Evolutionary conservation across 1,140 invertebrate genomes (phyloP), one percentile per base, ranked within the genome.

Genomic region (Sycophila sp.): DNA sequence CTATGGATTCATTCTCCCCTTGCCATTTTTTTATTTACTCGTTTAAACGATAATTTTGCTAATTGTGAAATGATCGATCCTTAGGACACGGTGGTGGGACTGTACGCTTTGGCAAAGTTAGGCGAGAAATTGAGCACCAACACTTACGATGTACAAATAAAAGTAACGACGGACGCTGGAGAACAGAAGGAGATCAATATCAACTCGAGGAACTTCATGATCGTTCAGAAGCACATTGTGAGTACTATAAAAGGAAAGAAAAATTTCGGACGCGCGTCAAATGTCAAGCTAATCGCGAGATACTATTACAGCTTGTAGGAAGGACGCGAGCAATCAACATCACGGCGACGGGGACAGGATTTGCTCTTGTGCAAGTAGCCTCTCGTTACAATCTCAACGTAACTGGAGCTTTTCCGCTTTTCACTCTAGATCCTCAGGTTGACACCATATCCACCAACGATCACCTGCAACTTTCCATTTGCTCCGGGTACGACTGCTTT

Each of bases 301-400:
- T 47, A 22, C n/a, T 22, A 45, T 22, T 45, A 34, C 42, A 71
- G 69, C 56, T 71, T 22, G 34, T 65, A 0, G 77, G 81, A 6
- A 87, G 88, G 75, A 87, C 86, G 1, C 77, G 87, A 13, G 74
- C 86, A 2, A 80, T 94, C 0, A 89, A 89, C 28, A 86, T 95
- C 13, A 89, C 89, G 24, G 94, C 94, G 0, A 89, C 89, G 32
- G 97, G 97, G 8, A 89, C 87, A 34, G 97, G 97, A 36, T 90
- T 97, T 78, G 94, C 91, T 0, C 81, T 98, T 47, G 88, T 96
- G 34, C 94, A 96, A 82, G 89, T 98, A 0, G 92, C 91, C 3
- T 95, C 94, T 75, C 88, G 88, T 51, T 96, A 96, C 78, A 94
- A 95, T 82, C 89, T 95, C 34, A 95, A 96, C 82, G 94, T 96